phyloP scores from a whole-genome alignment of 92 coral and sea anemone species.

The Epizoanthus illoricatus region DNA sequence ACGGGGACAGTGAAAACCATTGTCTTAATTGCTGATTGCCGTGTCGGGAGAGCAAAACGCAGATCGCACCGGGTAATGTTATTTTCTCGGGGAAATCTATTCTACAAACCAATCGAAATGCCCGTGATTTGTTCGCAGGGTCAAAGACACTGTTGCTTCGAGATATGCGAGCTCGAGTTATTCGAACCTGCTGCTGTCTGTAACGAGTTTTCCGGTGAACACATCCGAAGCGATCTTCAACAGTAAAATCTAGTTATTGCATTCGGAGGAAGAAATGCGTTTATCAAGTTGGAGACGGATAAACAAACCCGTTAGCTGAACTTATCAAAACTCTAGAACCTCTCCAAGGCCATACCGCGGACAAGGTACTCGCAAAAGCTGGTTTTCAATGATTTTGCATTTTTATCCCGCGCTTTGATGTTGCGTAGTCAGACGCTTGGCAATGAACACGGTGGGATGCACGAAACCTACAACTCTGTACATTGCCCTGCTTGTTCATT shows the following conservation, averaged over 20 bases:
- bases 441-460: constrained; percentile 12
- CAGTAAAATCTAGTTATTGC: not conserved
- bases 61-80: not conserved
- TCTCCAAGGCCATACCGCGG: not conserved
- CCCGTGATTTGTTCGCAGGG: constrained; percentile 47
- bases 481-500: constrained; percentile 19
- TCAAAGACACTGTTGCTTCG: constrained; percentile 43
- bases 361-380: not conserved
- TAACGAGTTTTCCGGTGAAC: constrained; percentile 50
- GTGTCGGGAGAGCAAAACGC: constrained; percentile 12
- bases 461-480: constrained; percentile 29
- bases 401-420: constrained; percentile 29
- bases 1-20: constrained; percentile 18
- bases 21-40: constrained; percentile 22
- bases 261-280: constrained; percentile 4
- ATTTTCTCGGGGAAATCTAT: constrained; percentile 2
- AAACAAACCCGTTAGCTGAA: not conserved
- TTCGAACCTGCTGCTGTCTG: constrained; percentile 19
- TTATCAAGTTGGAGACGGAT: not conserved
- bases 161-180: constrained; percentile 5
- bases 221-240: constrained; percentile 36
- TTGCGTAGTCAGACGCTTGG: constrained; percentile 1
- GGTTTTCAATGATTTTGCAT: constrained; percentile 6
- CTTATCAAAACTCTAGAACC: not conserved
- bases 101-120: constrained; percentile 12